Conservation (phyloP, 2,113 vertebrate genomes). For the Condylura cristata region DNA sequence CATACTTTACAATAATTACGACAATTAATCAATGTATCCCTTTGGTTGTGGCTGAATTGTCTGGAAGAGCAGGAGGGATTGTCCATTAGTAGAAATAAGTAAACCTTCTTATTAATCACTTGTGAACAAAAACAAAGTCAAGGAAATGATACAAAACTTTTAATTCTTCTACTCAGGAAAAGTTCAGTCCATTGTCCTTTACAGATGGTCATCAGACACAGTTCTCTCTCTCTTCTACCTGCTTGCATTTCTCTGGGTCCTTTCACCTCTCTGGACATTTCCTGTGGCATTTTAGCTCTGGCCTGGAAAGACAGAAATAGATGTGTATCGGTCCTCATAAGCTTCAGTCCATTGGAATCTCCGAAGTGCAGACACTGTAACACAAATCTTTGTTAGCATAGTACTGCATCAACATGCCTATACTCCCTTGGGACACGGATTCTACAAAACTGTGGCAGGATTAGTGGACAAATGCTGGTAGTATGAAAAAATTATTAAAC, state of each 20-base stretch:
- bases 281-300: rapidly evolving
- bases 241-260: neutral
- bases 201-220: rapidly evolving
- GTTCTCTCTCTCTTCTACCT: neutral
- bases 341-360: neutral
- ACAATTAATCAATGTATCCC: neutral
- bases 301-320: neutral
- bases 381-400: neutral
- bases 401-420: neutral
- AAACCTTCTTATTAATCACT: neutral
- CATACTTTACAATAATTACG: neutral
- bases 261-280: neutral
- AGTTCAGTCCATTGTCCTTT: neutral
- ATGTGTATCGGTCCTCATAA: neutral
- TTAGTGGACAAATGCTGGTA: neutral
- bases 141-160: neutral
- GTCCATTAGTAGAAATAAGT: neutral
- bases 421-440: neutral
- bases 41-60: neutral
- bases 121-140: neutral
- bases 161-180: neutral
- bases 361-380: neutral
- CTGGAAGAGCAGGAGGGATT: neutral
- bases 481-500: neutral
- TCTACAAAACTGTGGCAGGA: neutral